phyloP scores from a whole-genome alignment of 2,888 invertebrate species.

The Timandra comae region DNA sequence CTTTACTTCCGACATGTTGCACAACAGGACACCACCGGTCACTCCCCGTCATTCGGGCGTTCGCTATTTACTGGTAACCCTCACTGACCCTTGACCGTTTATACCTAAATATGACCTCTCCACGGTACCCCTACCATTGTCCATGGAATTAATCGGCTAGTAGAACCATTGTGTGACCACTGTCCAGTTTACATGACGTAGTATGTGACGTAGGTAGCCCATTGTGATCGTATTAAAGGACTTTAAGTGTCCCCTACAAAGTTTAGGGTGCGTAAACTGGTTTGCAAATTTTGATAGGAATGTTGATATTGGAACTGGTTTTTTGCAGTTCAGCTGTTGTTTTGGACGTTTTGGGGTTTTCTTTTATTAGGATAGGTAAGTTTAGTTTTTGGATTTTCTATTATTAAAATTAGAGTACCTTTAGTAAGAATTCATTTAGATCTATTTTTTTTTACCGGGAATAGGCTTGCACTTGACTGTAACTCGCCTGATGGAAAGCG shows the following conservation, averaged over 20 bases:
- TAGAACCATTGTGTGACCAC: constrained; percentile 59
- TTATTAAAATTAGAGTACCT: background rate
- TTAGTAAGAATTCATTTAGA: background rate
- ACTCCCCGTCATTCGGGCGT: no score
- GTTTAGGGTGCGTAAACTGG: constrained; percentile 38
- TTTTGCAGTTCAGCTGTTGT: constrained; percentile 21
- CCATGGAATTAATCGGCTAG: constrained; percentile 69
- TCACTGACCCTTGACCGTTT: constrained; percentile 65
- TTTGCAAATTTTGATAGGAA: constrained; percentile 33
- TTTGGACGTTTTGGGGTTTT: background rate
- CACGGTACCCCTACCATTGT: constrained; percentile 66
- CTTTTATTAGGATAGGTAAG: no score
- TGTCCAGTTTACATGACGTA: constrained; percentile 37
- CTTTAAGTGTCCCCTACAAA: constrained; percentile 54
- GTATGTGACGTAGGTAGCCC: constrained; percentile 32
- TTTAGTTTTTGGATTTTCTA: background rate
- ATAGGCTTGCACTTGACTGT: no score
- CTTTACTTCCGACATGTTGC: constrained; percentile 58
- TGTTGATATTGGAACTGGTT: constrained; percentile 33
- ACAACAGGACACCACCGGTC: constrained; percentile 54
- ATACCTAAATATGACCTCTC: constrained; percentile 74
- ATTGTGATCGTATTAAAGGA: constrained; percentile 69
- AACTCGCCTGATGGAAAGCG: no score
- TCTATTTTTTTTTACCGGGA: background rate
- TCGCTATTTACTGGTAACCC: constrained; percentile 69